phyloP scores from a whole-genome alignment of 2,113 vertebrate species.

The Tinamus guttatus region DNA sequence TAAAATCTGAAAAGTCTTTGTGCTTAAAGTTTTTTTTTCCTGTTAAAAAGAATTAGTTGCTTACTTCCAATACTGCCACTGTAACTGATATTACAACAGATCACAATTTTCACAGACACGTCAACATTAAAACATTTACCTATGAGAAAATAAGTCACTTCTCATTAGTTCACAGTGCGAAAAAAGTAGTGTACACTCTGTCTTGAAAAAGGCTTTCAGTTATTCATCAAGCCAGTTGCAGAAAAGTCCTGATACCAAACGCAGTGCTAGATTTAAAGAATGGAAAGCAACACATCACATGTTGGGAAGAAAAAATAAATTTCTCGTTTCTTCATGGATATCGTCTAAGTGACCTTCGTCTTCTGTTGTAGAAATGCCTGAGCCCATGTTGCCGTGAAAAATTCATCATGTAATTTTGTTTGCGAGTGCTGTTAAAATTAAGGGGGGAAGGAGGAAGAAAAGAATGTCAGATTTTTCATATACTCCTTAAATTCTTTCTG shows the following conservation, averaged over 20 bases:
- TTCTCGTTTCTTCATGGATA: constrained; percentile 85
- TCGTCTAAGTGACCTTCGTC: constrained; percentile 93
- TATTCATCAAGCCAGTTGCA: constrained; percentile 75
- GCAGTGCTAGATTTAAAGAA: constrained; percentile 76
- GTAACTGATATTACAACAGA: constrained; percentile 84
- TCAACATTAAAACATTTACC: constrained; percentile 85
- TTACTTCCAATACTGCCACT: constrained; percentile 85
- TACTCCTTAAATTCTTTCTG: neutral
- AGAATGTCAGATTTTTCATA: constrained; percentile 63
- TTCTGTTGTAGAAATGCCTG: constrained; percentile 98
- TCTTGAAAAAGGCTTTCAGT: constrained; percentile 78
- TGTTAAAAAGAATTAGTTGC: constrained; percentile 79
- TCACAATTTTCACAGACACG: constrained; percentile 83
- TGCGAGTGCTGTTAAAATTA: constrained; percentile 91
- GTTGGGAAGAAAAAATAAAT: constrained; percentile 76
- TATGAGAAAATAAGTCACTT: constrained; percentile 85
- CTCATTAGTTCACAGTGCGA: constrained; percentile 88
- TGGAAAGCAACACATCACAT: constrained; percentile 80
- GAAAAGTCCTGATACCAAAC: constrained; percentile 79
- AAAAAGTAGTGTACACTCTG: constrained; percentile 78
- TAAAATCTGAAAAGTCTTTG: constrained; percentile 81
- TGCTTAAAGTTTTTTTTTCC: constrained; percentile 78
- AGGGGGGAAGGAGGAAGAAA: constrained; percentile 35
- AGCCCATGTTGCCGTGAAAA: constrained; percentile 97
- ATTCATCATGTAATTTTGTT: constrained; percentile 99